Evolutionary conservation across 2,113 vertebrate genomes (phyloP).

Genomic region (Hippocampus abdominalis): DNA sequence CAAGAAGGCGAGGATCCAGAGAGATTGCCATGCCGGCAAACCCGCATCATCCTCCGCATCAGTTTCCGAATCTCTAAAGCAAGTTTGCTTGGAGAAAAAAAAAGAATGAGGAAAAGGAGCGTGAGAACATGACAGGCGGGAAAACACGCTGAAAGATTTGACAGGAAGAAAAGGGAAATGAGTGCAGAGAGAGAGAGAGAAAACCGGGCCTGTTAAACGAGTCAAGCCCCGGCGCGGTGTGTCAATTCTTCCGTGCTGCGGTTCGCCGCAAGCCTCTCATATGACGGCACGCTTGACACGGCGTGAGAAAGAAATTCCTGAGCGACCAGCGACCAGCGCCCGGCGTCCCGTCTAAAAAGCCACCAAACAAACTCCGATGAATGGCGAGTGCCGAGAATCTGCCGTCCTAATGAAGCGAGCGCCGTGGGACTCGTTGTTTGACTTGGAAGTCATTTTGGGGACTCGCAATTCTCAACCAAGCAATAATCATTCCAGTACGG

Average conservation of each 20-base stretch:
- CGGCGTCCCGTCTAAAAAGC: constrained; percentile 2
- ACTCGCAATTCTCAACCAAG: no score
- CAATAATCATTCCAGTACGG: no score
- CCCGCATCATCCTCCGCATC: not conserved
- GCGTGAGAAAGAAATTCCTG: constrained; percentile 37
- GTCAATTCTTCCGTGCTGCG: constrained; percentile 44
- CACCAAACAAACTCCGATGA: constrained; percentile 5
- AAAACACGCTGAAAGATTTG: not conserved
- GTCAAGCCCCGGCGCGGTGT: constrained; percentile 39
- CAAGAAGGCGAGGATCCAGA: no score
- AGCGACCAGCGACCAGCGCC: not conserved
- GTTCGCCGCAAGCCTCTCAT: constrained; percentile 67
- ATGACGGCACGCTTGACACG: constrained; percentile 48
- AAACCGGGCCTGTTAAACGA: constrained; percentile 32
- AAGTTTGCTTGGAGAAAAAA: no score
- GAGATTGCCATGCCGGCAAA: not conserved
- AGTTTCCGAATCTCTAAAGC: not conserved
- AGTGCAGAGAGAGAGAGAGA: not conserved
- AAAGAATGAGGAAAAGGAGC: not conserved
- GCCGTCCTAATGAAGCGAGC: no score
- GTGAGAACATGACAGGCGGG: not conserved
- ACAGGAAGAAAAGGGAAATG: not conserved
- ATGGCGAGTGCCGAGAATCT: not conserved
- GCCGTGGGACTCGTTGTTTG: no score
- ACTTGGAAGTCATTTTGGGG: no score